Conservation (phyloP, 2,113 vertebrate genomes). For the Rhizomys pruinosus region DNA sequence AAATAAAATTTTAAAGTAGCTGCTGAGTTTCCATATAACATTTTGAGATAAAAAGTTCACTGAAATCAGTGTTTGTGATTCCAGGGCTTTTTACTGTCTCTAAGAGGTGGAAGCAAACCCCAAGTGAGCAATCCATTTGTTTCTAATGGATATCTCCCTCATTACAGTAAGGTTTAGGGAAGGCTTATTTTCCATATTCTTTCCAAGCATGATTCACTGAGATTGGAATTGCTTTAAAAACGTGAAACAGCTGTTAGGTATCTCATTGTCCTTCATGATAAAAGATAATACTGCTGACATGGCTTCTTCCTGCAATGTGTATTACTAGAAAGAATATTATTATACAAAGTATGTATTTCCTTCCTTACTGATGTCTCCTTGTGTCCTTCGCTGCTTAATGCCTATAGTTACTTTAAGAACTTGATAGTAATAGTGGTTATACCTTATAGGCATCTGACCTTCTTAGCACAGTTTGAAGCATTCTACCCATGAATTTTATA, state of each 20-base stretch:
- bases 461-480: not conserved
- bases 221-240: constrained; percentile 72
- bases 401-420: constrained; percentile 30
- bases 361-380: not conserved
- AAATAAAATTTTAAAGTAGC: constrained; percentile 46
- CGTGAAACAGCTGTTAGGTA: constrained; percentile 66
- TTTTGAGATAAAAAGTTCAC: constrained; percentile 58
- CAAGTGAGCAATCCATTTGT: constrained; percentile 46
- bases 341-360: constrained; percentile 36
- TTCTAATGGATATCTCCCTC: constrained; percentile 58
- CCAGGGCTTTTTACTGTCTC: constrained; percentile 42
- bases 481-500: not conserved
- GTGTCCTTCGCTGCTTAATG: constrained; percentile 44
- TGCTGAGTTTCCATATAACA: constrained; percentile 29
- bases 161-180: not conserved
- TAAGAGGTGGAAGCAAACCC: constrained; percentile 44
- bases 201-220: constrained; percentile 54
- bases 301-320: constrained; percentile 55
- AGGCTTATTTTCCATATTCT: constrained; percentile 62
- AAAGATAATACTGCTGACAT: constrained; percentile 68
- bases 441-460: constrained; percentile 18
- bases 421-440: not conserved
- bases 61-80: constrained; percentile 39
- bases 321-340: constrained; percentile 50
- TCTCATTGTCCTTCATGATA: constrained; percentile 71